A percentile compares a stretch with the other conserved stretches of the same genome.
Evolutionary conservation across 1,140 invertebrate genomes (phyloP).

Genomic region (Megalonaias nervosa): DNA sequence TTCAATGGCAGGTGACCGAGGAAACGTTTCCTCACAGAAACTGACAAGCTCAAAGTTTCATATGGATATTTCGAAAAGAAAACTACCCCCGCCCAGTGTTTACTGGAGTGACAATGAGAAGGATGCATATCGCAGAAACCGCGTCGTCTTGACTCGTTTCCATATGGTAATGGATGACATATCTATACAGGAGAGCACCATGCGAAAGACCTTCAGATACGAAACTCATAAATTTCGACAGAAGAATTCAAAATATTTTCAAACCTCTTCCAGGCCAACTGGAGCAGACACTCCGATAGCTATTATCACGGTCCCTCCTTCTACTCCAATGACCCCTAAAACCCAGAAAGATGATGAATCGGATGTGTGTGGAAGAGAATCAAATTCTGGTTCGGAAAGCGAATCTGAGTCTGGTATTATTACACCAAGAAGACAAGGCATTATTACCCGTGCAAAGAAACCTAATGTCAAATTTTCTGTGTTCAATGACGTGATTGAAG

Average conservation of each 20-base stretch:
- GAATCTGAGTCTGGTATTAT: not conserved
- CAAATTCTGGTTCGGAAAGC: not conserved
- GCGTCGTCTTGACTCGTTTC: slow-evolving; percentile 22
- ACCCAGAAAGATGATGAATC: not conserved
- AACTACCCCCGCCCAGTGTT: not conserved
- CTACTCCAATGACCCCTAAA: slow-evolving; percentile 9
- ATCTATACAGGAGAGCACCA: slow-evolving; percentile 5
- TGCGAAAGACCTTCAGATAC: slow-evolving; percentile 13
- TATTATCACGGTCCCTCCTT: slow-evolving; percentile 8
- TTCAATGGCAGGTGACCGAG: no score
- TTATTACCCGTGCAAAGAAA: slow-evolving; percentile 27
- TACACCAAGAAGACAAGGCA: slow-evolving; percentile 12
- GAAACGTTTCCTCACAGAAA: no score
- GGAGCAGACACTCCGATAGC: not conserved
- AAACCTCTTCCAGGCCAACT: not conserved
- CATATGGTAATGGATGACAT: slow-evolving; percentile 24
- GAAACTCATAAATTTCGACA: slow-evolving; percentile 27
- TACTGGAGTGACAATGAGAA: slow-evolving; percentile 31
- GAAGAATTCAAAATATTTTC: slow-evolving; percentile 14
- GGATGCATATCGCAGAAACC: slow-evolving; percentile 18
- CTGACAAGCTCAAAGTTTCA: no score
- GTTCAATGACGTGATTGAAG: slow-evolving; percentile 6
- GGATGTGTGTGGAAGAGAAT: not conserved
- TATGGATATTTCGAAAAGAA: no score
- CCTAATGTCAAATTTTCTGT: slow-evolving; percentile 14